A percentile compares a stretch with the other conserved stretches of the same genome.
Evolutionary conservation across 2,797 vertebrate species (phyloP).

Genomic region (Neosalanx taihuensis): DNA sequence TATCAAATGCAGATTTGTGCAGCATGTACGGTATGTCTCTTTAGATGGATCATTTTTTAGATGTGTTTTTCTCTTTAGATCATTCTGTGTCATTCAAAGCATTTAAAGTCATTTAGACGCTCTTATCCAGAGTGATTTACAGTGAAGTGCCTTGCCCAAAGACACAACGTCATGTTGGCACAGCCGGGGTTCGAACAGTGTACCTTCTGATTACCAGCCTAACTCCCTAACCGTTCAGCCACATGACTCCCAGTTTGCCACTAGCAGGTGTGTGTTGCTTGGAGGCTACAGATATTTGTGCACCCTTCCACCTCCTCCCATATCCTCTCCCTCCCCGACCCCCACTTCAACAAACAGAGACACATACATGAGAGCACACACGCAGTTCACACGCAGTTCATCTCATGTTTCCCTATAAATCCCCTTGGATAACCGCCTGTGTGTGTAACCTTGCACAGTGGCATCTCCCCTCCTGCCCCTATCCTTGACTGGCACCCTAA

Average conservation of each 20-base stretch:
- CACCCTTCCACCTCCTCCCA: neutral
- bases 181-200: too few relatives aligned
- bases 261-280: constrained; percentile 13
- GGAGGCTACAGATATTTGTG: neutral
- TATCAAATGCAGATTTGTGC: too few relatives aligned
- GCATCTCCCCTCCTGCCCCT: constrained; percentile 3
- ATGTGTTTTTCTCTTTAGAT: too few relatives aligned
- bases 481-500: constrained; percentile 4
- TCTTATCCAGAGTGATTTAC: too few relatives aligned
- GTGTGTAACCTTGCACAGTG: constrained; percentile 13
- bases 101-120: too few relatives aligned
- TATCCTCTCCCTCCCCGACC: constrained; percentile 10
- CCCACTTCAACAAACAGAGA: constrained; percentile 3
- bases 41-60: too few relatives aligned
- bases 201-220: too few relatives aligned
- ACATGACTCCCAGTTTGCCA: neutral
- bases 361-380: constrained; percentile 20
- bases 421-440: constrained; percentile 13
- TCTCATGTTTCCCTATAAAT: constrained; percentile 39
- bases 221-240: too few relatives aligned
- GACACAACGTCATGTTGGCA: too few relatives aligned
- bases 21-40: too few relatives aligned
- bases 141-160: too few relatives aligned
- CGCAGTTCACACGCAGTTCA: neutral
- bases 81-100: too few relatives aligned